Conservation (phyloP, 2,888 invertebrate species). For the Loripinus fragilis region DNA sequence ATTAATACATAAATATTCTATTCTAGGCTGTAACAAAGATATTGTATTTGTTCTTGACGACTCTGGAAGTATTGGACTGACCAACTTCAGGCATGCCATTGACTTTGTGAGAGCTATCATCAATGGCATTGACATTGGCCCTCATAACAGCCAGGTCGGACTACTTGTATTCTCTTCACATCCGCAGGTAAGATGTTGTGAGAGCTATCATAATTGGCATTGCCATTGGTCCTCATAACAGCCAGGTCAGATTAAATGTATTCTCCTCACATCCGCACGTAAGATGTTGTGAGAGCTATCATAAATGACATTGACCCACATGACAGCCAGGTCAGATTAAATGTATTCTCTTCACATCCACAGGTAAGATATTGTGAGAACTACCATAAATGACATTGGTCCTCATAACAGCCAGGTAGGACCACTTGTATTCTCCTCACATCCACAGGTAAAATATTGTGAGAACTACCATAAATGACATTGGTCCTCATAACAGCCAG, state of each 20-base stretch:
- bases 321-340: slow-evolving; percentile 25
- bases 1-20: too few relatives aligned
- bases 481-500: slow-evolving; percentile 37
- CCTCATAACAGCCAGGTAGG: slow-evolving; percentile 30
- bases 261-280: too few relatives aligned
- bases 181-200: slow-evolving; percentile 46
- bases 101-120: slow-evolving; percentile 39
- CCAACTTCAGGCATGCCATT: slow-evolving; percentile 38
- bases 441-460: slow-evolving; percentile 50
- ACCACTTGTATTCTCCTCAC: slow-evolving; percentile 39
- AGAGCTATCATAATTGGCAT: slow-evolving; percentile 32
- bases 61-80: slow-evolving; percentile 50
- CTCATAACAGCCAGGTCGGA: slow-evolving; percentile 28
- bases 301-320: slow-evolving; percentile 37
- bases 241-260: too few relatives aligned
- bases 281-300: too few relatives aligned
- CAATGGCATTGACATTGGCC: slow-evolving; percentile 37
- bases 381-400: slow-evolving; percentile 40
- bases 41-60: slow-evolving; percentile 55
- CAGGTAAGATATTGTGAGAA: too few relatives aligned
- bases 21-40: slow-evolving; percentile 42
- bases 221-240: too few relatives aligned
- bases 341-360: too few relatives aligned
- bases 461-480: too few relatives aligned
- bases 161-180: slow-evolving; percentile 43